Evolutionary conservation across 2,888 invertebrate genomes (phyloP), one percentile per base, ranked within the genome.

Genomic region (Danaus chrysippus): DNA sequence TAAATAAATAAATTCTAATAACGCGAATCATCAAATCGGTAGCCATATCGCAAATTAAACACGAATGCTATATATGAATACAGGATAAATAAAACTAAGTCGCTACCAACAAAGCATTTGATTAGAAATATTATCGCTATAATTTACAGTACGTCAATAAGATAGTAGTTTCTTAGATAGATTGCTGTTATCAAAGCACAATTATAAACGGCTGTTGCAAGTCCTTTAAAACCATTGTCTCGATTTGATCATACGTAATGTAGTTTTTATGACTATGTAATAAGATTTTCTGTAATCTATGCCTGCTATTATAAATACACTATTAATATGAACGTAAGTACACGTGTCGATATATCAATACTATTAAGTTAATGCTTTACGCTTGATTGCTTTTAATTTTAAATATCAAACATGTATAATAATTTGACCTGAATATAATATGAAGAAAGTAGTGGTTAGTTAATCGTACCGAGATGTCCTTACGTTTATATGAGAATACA

Each of bases 211-310:
- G 43, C 19, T 54, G 57, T 61, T 79, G 74, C 74, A 69, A 76
- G 82, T 84, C 73, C 55, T 52, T 58, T 44, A 59, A 62, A 68
- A 34, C 54, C 59, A 46, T 68, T 68, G 60, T 61, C 46, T 62
- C 44, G n/a, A 43, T 55, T 42, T 41, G 34, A 46, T n/a, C 15
- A 9, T 17, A 17, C 17, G 17, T 17, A 17, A 17, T 15, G 11
- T 49, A 10, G 1, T 49, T 17, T 10, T n/a, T 34, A 55, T 55
- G 12, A 17, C 44, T 34, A 12, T 60, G 11, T 58, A 64, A 64
- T 55, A 61, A 64, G 64, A 64, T 64, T 64, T 61, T 43, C 56
- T 46, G 17, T 49, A 49, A 49, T 49, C 49, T 49, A 49, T 49
- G 49, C 17, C 49, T 49, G 49, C 17, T 17, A 49, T 10, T 49